phyloP scores from a whole-genome alignment of 2,888 invertebrate genomes.

The Acanthacorydalis orientalis region DNA sequence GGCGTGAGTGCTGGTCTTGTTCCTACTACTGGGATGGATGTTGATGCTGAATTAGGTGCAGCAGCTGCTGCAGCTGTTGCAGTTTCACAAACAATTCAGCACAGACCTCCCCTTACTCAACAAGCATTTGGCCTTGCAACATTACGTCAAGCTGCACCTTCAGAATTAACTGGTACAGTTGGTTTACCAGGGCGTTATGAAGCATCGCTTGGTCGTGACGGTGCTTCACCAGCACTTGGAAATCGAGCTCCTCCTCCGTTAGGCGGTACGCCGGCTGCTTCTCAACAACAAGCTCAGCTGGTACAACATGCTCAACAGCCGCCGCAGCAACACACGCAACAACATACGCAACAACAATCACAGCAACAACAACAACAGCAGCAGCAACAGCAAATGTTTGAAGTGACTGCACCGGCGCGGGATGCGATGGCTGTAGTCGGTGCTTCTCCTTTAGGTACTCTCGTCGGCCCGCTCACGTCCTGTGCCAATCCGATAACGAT shows the following conservation, averaged over 20 bases:
- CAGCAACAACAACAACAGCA: conserved; percentile 17
- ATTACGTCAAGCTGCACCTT: conserved; percentile 16
- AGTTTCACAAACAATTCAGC: conserved; percentile 44
- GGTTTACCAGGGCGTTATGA: neutral
- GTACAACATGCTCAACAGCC: conserved; percentile 2
- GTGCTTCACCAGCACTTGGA: neutral
- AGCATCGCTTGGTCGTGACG: neutral
- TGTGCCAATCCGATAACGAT: neutral
- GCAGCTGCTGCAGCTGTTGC: conserved; percentile 20
- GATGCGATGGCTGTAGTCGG: neutral
- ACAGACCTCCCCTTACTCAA: conserved; percentile 43
- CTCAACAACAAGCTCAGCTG: conserved; percentile 1
- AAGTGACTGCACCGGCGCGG: neutral
- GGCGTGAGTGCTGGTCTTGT: conserved; percentile 17
- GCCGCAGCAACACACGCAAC: conserved; percentile 16
- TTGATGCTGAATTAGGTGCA: conserved; percentile 38
- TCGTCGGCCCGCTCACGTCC: neutral
- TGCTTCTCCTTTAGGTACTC: neutral
- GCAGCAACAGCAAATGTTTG: conserved; percentile 19
- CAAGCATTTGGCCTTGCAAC: conserved; percentile 36
- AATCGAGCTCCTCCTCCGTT: conserved; percentile 11
- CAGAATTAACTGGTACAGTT: neutral
- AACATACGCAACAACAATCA: conserved; percentile 14
- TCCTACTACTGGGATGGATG: conserved; percentile 35
- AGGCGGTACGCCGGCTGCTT: neutral